These are phyloP conservation scores for Rosalia funebris DNA, from an alignment of 2,888 invertebrate genomes.

Conservation along the genomic window DNA sequence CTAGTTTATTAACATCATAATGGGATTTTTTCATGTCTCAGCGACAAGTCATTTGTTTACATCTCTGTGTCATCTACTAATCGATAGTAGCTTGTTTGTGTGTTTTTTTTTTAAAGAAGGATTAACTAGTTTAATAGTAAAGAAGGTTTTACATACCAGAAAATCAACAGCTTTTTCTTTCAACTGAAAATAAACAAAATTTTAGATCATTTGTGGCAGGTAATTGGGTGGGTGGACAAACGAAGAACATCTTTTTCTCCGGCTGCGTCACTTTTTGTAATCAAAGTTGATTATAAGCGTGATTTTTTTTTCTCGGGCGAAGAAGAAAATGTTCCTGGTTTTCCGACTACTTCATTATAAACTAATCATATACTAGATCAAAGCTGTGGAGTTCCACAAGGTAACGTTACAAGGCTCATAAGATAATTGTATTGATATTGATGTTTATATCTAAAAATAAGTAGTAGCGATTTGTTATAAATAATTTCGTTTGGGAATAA, in stretches of 20 bases:
- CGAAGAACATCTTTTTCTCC: constrained; percentile 2
- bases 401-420: not conserved
- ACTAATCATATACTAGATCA: constrained; percentile 3
- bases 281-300: not conserved
- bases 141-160: constrained; percentile 57
- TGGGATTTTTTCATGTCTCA: constrained; percentile 13
- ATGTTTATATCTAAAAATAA: no score
- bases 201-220: constrained; percentile 37
- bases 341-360: not conserved
- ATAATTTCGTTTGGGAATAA: no score
- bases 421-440: no score
- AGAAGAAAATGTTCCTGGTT: constrained; percentile 7
- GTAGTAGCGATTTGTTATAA: no score
- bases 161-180: constrained; percentile 60
- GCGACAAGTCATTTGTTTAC: not conserved
- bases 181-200: constrained; percentile 58
- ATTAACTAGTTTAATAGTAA: constrained; percentile 1
- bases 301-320: not conserved
- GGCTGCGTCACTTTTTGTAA: not conserved
- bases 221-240: not conserved
- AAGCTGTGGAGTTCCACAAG: constrained; percentile 13
- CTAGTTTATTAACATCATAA: constrained; percentile 32
- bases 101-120: not conserved
- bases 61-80: constrained; percentile 33
- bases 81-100: no score